Evolutionary conservation across 53 echinoderm and acorn worm species (phyloP).

Genomic region (Paracentrotus lividus): DNA sequence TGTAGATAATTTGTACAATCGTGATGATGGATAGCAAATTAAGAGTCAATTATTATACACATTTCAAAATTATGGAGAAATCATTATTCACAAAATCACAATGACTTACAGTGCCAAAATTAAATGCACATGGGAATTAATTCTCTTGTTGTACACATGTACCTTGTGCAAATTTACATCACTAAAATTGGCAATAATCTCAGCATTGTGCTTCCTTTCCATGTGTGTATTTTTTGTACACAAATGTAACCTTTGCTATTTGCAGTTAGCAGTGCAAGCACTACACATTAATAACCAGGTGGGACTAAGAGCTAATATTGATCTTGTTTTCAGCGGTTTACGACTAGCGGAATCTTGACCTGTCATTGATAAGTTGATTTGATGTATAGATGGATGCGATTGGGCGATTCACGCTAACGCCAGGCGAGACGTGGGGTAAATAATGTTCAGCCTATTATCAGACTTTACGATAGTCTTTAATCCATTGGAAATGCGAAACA

Average conservation of each 20-base stretch:
- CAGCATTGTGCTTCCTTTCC: background rate
- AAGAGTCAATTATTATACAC: no score
- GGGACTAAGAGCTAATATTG: background rate
- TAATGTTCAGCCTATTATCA: background rate
- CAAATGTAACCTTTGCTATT: constrained; percentile 9
- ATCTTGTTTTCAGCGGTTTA: background rate
- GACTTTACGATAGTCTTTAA: background rate
- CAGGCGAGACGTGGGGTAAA: constrained; percentile 16
- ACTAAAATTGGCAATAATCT: background rate
- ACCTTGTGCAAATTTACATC: background rate
- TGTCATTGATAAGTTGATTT: background rate
- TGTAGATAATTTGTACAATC: no score
- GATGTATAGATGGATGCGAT: constrained; percentile 6
- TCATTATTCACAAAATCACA: no score
- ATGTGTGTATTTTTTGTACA: background rate
- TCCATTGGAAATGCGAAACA: background rate
- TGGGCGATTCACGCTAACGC: background rate
- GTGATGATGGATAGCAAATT: no score
- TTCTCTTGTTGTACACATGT: background rate
- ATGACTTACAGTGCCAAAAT: no score
- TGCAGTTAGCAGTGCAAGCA: background rate
- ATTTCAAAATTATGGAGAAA: no score
- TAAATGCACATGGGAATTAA: background rate
- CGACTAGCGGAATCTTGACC: constrained; percentile 16
- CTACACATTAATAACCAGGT: background rate